A percentile compares a stretch with the other conserved stretches of the same genome.
Conservation (phyloP, 2,113 vertebrate genomes). For the Corythoichthys intestinalis region DNA sequence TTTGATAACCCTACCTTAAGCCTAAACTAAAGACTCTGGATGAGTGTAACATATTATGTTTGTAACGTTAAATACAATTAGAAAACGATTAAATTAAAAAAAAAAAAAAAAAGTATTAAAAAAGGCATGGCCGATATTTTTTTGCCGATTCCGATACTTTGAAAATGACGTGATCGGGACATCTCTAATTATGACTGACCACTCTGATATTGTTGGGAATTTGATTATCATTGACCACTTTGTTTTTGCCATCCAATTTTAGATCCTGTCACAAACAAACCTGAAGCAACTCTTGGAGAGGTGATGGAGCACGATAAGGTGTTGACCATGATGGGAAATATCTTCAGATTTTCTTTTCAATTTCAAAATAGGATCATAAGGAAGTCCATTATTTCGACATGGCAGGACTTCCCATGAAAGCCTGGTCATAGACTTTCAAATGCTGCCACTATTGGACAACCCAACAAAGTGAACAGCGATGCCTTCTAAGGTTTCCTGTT, state of each 20-base stretch:
- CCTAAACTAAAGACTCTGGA: too few relatives aligned
- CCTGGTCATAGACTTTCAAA: slow-evolving; percentile 44
- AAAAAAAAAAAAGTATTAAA: too few relatives aligned
- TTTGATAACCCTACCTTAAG: too few relatives aligned
- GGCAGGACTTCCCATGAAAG: slow-evolving; percentile 49
- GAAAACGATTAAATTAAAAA: too few relatives aligned
- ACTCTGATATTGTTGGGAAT: background rate
- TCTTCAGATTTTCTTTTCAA: slow-evolving; percentile 17
- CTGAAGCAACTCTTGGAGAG: background rate
- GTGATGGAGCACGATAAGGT: slow-evolving; percentile 32
- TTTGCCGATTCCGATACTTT: too few relatives aligned
- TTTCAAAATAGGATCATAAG: slow-evolving; percentile 11
- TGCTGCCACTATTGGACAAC: slow-evolving; percentile 39
- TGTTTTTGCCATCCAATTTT: slow-evolving; percentile 24
- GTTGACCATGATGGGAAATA: slow-evolving; percentile 20
- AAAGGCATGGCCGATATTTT: too few relatives aligned
- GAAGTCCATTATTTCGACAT: slow-evolving; percentile 12
- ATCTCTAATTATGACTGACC: too few relatives aligned
- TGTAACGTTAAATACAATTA: too few relatives aligned
- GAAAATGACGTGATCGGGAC: too few relatives aligned
- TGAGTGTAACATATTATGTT: too few relatives aligned
- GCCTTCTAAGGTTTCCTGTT: slow-evolving; percentile 96
- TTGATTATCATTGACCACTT: slow-evolving; percentile 8
- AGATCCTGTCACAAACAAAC: slow-evolving; percentile 31
- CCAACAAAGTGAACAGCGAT: slow-evolving; percentile 75